Base-by-base conservation (phyloP, 2,888 invertebrate genomes). In the Tetanocera ferruginea region DNA sequence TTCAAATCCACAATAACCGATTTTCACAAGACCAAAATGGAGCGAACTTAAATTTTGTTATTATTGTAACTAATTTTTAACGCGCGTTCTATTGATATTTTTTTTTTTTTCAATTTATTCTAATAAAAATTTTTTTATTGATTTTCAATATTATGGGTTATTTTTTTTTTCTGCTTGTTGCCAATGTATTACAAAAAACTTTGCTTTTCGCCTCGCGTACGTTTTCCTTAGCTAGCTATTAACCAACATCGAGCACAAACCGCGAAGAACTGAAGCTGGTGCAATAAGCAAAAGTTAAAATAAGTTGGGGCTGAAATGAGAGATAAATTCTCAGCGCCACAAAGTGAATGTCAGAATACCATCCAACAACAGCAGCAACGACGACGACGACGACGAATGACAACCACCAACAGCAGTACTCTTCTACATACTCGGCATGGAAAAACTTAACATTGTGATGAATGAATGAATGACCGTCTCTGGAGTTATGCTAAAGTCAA, bases 231-330 rank as follows among this genome's bases (percentile, higher is more conserved):
- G 31, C 66, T 69, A n/a, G 49, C 74, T 43, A 78, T 76, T 82
- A 80, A 79, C 79, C 52, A 76, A 76, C 80, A 76, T 55, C 77
- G 78, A 79, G 78, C 79, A 43, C 43, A 14, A 80, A 81, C 80
- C 79, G 81, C 81, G 80, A 81, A 80, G 78, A 83, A 83, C 83
- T 82, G 78, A 80, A 74, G 19, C 55, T 31, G n/a, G 31, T 34
- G 28, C 3, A 17, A 62, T 8, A 11, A 5, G 9, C 1, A 28
- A 31, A 28, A 11, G 64, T 64, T 25, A 5, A 25, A 28, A 34
- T 28, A 64, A 64, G 34, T 31, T 31, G 28, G 64, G 34, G 31
- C 64, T 8, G 3, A 17, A 64, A 31, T 31, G 31, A 31, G 62
- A 17, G 14, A 62, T 19, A 60, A 28, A 25, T 23, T 28, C 23